Conservation (phyloP, 2,888 invertebrate species). For the Ophonus ardosiacus region DNA sequence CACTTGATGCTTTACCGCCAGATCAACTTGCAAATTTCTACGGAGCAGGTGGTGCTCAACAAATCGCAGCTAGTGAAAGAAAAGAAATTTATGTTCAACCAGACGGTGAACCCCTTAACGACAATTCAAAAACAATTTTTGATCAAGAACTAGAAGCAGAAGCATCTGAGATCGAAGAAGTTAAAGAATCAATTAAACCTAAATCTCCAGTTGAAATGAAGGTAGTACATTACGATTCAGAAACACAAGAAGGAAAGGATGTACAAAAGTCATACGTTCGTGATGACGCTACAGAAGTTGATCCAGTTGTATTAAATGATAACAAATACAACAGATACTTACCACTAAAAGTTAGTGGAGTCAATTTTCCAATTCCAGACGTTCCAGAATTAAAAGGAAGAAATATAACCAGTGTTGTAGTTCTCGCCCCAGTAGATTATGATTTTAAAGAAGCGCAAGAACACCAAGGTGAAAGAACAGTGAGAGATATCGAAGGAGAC, state of each 20-base stretch:
- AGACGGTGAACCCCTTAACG: conserved; percentile 78
- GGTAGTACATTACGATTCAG: conserved; percentile 89
- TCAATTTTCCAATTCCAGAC: conserved; percentile 90
- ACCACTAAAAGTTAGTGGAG: conserved; percentile 90
- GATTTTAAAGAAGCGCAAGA: conserved; percentile 76
- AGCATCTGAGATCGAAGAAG: conserved; percentile 77
- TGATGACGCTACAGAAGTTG: conserved; percentile 84
- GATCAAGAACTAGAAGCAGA: conserved; percentile 79
- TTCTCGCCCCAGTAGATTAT: conserved; percentile 89
- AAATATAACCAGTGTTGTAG: conserved; percentile 90
- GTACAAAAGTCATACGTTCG: conserved; percentile 85
- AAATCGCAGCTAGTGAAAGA: conserved; percentile 83
- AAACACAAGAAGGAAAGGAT: conserved; percentile 84
- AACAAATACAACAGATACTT: conserved; percentile 90
- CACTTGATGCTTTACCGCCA: conserved; percentile 88
- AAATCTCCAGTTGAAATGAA: conserved; percentile 87
- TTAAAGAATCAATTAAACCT: conserved; percentile 70
- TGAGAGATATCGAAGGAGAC: conserved; percentile 78
- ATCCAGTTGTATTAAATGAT: conserved; percentile 86
- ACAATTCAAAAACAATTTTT: conserved; percentile 71
- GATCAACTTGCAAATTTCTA: conserved; percentile 93
- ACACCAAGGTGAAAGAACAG: conserved; percentile 75
- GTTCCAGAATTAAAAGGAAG: conserved; percentile 86
- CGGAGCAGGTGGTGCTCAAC: conserved; percentile 88
- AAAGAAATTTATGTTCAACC: conserved; percentile 82